Evolutionary conservation across 2,797 vertebrate species (phyloP).

Genomic region (Lutjanus campechanus): DNA sequence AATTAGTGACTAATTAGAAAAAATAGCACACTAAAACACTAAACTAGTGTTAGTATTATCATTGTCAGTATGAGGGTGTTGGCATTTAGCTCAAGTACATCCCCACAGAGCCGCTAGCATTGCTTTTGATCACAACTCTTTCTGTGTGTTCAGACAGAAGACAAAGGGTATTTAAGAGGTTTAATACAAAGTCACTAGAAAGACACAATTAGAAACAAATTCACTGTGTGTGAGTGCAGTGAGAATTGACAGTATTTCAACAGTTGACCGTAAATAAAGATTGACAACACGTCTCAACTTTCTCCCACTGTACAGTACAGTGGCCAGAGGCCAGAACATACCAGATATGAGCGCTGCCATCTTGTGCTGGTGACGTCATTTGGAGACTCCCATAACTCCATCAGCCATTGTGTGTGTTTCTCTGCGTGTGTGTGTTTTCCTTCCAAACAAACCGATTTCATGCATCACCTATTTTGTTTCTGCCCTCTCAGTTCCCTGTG

Average conservation of each 20-base stretch:
- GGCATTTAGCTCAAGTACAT: background rate
- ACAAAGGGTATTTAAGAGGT: background rate
- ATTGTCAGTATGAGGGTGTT: background rate
- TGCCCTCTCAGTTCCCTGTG: conserved; percentile 6
- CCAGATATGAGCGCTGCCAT: too few species aligned
- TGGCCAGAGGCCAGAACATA: too few species aligned
- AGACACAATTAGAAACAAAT: background rate
- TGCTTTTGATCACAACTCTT: too few species aligned
- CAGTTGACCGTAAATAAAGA: too few species aligned
- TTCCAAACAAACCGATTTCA: conserved; percentile 33
- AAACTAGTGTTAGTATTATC: background rate
- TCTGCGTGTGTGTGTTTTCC: background rate
- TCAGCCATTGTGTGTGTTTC: conserved; percentile 10
- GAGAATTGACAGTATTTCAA: background rate
- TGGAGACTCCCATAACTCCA: background rate
- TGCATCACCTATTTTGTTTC: conserved; percentile 30
- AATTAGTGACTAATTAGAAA: too few species aligned
- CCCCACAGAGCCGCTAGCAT: background rate
- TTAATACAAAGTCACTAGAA: background rate
- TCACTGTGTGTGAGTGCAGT: too few species aligned
- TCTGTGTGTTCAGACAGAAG: background rate
- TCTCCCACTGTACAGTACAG: too few species aligned
- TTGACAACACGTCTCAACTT: too few species aligned
- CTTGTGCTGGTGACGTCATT: too few species aligned
- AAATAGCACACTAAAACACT: too few species aligned